Evolutionary conservation across 2,113 vertebrate genomes (phyloP).

Genomic region (Ctenodactylus gundi): DNA sequence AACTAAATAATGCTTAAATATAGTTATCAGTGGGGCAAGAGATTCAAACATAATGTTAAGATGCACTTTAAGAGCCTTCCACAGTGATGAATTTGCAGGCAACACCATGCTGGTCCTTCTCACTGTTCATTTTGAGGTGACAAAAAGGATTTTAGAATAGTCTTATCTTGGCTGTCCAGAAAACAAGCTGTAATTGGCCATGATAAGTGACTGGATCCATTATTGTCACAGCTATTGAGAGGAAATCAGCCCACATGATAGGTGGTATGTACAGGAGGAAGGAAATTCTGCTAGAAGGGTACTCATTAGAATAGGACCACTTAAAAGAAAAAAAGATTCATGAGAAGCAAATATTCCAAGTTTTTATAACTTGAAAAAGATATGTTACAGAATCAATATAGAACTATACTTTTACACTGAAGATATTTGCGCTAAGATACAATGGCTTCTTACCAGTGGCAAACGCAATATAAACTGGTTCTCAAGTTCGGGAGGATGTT

Average conservation of each 20-base stretch:
- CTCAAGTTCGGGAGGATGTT: conserved; percentile 92
- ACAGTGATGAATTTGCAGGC: conserved; percentile 33
- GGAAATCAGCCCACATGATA: conserved; percentile 26
- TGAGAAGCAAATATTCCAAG: conserved; percentile 44
- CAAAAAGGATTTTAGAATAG: conserved; percentile 55
- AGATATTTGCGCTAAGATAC: neutral
- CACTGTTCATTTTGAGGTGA: conserved; percentile 4
- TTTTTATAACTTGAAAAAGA: conserved; percentile 51
- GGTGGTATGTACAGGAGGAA: neutral
- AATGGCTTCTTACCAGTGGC: conserved; percentile 86
- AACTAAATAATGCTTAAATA: conserved; percentile 21
- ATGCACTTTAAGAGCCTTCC: conserved; percentile 5
- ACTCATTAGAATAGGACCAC: neutral
- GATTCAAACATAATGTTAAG: conserved; percentile 10
- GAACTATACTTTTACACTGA: neutral
- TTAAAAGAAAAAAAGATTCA: conserved; percentile 6
- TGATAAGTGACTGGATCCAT: neutral
- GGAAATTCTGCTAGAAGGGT: neutral
- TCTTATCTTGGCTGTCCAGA: conserved; percentile 32
- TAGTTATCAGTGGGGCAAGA: neutral
- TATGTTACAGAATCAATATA: conserved; percentile 41
- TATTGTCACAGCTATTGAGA: neutral
- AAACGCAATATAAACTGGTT: conserved; percentile 93
- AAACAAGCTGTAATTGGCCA: neutral
- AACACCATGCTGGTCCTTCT: neutral